phyloP scores from a whole-genome alignment of 2,113 vertebrate genomes.

The Cyrtonyx montezumae region DNA sequence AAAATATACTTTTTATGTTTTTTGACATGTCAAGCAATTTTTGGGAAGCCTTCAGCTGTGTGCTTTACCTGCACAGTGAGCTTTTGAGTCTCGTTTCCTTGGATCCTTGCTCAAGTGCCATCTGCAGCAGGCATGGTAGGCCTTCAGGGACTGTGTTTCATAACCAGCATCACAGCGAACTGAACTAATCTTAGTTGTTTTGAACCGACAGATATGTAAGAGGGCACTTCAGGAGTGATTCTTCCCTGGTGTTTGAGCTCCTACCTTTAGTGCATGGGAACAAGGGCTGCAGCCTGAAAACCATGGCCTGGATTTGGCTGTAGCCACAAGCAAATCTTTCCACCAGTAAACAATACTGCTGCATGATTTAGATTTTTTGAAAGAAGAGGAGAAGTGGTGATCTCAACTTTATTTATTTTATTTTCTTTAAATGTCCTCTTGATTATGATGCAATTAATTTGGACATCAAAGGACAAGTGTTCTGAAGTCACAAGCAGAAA shows the following conservation, averaged over 20 bases:
- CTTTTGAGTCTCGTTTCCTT: neutral
- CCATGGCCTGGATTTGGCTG: neutral
- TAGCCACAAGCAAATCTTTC: neutral
- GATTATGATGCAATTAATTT: neutral
- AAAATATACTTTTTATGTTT: neutral
- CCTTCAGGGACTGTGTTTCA: rapidly evolving
- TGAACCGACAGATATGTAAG: neutral
- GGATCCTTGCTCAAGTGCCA: neutral
- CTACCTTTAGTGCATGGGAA: neutral
- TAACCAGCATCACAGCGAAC: neutral
- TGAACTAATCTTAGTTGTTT: neutral
- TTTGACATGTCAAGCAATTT: neutral
- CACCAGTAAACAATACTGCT: neutral
- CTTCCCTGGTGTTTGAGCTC: neutral
- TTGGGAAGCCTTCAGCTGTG: neutral
- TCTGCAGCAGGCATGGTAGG: neutral
- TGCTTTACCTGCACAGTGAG: neutral
- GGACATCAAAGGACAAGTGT: neutral
- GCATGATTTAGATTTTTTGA: neutral
- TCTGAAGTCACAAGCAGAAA: neutral
- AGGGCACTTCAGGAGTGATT: neutral
- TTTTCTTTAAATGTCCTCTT: neutral
- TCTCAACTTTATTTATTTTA: neutral
- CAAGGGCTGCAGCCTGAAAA: neutral
- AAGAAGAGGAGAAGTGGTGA: neutral